phyloP scores from a whole-genome alignment of 2,888 invertebrate genomes.

The Therioaphis trifolii region DNA sequence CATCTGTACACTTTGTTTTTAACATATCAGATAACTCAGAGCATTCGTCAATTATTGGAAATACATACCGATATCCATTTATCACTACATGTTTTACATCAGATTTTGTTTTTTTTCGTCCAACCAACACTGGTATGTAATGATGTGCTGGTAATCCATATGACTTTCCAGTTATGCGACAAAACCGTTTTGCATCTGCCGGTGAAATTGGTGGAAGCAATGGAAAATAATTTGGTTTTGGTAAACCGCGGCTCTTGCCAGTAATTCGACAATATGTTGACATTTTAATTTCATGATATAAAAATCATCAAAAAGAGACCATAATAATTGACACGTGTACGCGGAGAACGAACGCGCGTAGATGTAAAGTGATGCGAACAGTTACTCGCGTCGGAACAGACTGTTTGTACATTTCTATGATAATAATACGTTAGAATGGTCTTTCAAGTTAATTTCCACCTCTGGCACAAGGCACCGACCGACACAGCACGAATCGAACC shows the following conservation, averaged over 20 bases:
- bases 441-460: slow-evolving; percentile 56
- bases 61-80: slow-evolving; percentile 80
- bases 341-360: slow-evolving; percentile 28
- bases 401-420: slow-evolving; percentile 53
- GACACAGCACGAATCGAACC: slow-evolving; percentile 62
- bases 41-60: slow-evolving; percentile 76
- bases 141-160: slow-evolving; percentile 80
- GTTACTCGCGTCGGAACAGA: slow-evolving; percentile 62
- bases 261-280: slow-evolving; percentile 81
- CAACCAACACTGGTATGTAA: slow-evolving; percentile 81
- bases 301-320: background rate
- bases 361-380: slow-evolving; percentile 33
- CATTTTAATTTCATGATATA: slow-evolving; percentile 64
- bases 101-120: slow-evolving; percentile 68
- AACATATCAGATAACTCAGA: slow-evolving; percentile 73
- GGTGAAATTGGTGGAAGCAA: slow-evolving; percentile 83
- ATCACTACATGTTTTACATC: slow-evolving; percentile 73
- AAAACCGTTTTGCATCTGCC: slow-evolving; percentile 83
- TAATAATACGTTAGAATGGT: slow-evolving; percentile 54
- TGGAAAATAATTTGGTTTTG: slow-evolving; percentile 85
- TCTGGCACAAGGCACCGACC: slow-evolving; percentile 56
- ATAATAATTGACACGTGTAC: slow-evolving; percentile 23
- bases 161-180: slow-evolving; percentile 83
- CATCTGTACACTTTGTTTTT: slow-evolving; percentile 72
- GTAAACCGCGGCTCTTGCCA: slow-evolving; percentile 81